Base-by-base conservation (phyloP, 2,113 vertebrate species). In the Globicephala melas region DNA sequence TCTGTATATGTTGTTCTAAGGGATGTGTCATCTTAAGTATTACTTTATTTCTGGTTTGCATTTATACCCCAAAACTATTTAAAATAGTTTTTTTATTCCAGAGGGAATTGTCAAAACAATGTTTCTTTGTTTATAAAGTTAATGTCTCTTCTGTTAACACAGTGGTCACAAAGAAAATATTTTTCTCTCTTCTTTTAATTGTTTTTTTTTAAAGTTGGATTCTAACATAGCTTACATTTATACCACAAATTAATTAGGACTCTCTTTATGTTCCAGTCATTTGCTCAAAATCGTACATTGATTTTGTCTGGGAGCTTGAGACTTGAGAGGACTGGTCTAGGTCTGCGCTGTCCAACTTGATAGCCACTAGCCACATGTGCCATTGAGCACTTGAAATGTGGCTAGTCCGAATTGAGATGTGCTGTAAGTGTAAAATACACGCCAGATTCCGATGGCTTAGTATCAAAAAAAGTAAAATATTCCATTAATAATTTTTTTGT, bases 281-380 rank as follows among this genome's bases (percentile, higher is more conserved):
- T 97, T 97, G 67, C 65, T 95, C 85, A 93, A 74, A 95, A 79
- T 91, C 18, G 1, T 81, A 88, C 65, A 84, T 92, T 93, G 80
- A 25, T 97, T 96, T 97, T 97, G 31, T 97, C 89, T 95, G 81
- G 71, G 89, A 97, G 36, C 86, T 91, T 96, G 92, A 96, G 89
- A 92, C 65, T 94, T 94, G 86, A 80, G 55, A 96, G 91, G 83
- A 87, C 81, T 91, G 70, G 33, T 97, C 84, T 94, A 90, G 73
- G 91, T 91, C 79, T 92, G 58, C 1, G 20, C 84, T 90, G 36
- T 96, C 88, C 91, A 81, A 44, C 70, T 96, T 5, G 14, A n/a
- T 92, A 96, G 84, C 41, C 62, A 25, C 91, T 81, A 86, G 71
- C 47, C 82, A 92, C 58, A 67, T 79, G 92, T 92, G 47, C 73